Evolutionary conservation across 2,888 invertebrate genomes (phyloP).

Genomic region (Schizaphis graminum): DNA sequence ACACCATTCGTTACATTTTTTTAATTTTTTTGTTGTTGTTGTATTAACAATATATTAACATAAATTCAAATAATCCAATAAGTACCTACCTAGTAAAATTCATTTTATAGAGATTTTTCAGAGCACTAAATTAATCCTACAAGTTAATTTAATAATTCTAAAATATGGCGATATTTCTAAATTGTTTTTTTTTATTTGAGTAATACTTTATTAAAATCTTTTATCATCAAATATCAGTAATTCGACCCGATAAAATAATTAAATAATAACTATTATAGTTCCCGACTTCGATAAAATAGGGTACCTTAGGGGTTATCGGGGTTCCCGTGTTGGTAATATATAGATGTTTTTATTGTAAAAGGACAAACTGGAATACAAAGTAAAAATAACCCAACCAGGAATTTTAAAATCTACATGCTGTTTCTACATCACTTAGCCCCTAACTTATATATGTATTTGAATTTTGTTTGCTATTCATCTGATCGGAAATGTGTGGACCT

Average conservation of each 20-base stretch:
- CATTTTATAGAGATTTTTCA: not conserved
- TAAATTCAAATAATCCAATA: not conserved
- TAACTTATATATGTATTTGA: not conserved
- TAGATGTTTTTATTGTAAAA: conserved; percentile 4
- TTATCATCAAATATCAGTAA: not conserved
- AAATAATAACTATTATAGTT: conserved; percentile 4
- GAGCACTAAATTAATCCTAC: not conserved
- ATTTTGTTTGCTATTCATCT: not conserved
- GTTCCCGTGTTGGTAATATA: conserved; percentile 13
- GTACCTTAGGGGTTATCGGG: not conserved
- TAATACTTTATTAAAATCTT: not conserved
- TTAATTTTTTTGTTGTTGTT: not conserved
- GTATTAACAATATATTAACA: not conserved
- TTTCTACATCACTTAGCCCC: conserved; percentile 23
- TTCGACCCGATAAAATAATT: not conserved
- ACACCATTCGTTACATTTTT: not conserved
- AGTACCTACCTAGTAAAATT: not conserved
- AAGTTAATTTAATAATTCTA: not conserved
- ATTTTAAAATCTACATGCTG: conserved; percentile 33
- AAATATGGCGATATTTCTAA: not conserved
- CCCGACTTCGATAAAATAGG: not conserved
- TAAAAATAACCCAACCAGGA: conserved; percentile 17
- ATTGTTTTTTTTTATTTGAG: not conserved
- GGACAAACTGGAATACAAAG: not conserved
- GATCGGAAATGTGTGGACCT: not conserved